Evolutionary conservation across 2,797 vertebrate species (phyloP).

Genomic region (Siniperca undulata): DNA sequence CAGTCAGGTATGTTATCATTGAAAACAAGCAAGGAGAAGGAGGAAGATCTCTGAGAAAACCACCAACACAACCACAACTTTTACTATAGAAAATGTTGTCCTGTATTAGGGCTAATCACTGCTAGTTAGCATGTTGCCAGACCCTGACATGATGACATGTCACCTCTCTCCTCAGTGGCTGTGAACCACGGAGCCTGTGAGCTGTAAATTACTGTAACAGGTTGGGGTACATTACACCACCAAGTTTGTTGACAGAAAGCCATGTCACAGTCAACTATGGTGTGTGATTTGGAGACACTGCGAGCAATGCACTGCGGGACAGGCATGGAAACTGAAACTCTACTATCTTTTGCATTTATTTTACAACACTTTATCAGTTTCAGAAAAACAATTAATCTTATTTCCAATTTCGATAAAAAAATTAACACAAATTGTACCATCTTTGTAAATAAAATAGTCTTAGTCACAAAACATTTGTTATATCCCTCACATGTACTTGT

Average conservation of each 20-base stretch:
- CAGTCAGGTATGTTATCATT: neutral
- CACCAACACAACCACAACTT: neutral
- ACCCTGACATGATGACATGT: slow-evolving; percentile 12
- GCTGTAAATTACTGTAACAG: slow-evolving; percentile 60
- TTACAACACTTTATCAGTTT: neutral
- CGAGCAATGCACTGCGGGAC: neutral
- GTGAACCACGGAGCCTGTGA: slow-evolving; percentile 39
- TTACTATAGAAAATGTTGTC: neutral
- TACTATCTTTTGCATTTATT: neutral
- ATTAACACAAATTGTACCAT: neutral
- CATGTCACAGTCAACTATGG: slow-evolving; percentile 9
- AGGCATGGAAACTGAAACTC: neutral
- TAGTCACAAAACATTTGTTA: neutral
- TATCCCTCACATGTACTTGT: neutral
- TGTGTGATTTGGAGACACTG: slow-evolving; percentile 12
- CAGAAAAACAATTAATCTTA: neutral
- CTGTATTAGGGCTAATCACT: slow-evolving; percentile 24
- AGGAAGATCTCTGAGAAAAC: neutral
- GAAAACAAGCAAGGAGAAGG: neutral
- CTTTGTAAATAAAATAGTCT: neutral
- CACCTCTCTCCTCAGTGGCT: slow-evolving; percentile 37
- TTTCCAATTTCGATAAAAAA: neutral
- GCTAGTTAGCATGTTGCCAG: slow-evolving; percentile 26
- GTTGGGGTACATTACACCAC: slow-evolving; percentile 49
- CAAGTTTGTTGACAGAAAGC: slow-evolving; percentile 27